Conservation (phyloP, 2,113 vertebrate species). For the Sebastes schlegelii region DNA sequence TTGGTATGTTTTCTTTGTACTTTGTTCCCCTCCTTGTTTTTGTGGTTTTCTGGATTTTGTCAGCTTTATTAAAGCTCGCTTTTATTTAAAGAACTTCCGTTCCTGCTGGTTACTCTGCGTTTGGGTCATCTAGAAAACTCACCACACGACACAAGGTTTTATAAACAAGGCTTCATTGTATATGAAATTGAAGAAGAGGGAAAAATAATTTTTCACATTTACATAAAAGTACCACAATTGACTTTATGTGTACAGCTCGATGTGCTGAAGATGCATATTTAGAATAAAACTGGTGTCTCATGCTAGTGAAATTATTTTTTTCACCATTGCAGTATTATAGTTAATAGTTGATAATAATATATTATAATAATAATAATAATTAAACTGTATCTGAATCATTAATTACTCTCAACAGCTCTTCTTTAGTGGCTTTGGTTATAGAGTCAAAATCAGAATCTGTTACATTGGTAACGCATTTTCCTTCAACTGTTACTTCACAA, state of each 20-base stretch:
- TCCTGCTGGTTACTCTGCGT: too few species aligned
- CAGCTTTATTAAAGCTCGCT: too few species aligned
- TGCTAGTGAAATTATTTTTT: too few species aligned
- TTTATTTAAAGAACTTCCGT: too few species aligned
- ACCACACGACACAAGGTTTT: too few species aligned
- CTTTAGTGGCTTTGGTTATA: not conserved
- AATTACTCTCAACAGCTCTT: not conserved
- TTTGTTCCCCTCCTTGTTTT: too few species aligned
- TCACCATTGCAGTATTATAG: not conserved
- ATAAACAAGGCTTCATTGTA: constrained; percentile 1
- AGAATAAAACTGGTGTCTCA: not conserved
- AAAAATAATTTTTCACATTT: constrained; percentile 3
- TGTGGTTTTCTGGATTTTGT: too few species aligned
- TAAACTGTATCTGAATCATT: not conserved
- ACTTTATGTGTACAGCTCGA: not conserved
- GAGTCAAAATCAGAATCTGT: not conserved
- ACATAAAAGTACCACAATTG: not conserved
- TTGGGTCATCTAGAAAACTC: too few species aligned
- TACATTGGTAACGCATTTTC: not conserved
- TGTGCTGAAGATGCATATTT: not conserved
- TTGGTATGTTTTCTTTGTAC: too few species aligned
- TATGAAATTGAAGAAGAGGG: not conserved
- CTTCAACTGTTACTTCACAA: too few species aligned
- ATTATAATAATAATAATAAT: too few species aligned
- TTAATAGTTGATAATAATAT: too few species aligned